Conservation (phyloP, 2,113 vertebrate species). For the Copsychus sechellarum region DNA sequence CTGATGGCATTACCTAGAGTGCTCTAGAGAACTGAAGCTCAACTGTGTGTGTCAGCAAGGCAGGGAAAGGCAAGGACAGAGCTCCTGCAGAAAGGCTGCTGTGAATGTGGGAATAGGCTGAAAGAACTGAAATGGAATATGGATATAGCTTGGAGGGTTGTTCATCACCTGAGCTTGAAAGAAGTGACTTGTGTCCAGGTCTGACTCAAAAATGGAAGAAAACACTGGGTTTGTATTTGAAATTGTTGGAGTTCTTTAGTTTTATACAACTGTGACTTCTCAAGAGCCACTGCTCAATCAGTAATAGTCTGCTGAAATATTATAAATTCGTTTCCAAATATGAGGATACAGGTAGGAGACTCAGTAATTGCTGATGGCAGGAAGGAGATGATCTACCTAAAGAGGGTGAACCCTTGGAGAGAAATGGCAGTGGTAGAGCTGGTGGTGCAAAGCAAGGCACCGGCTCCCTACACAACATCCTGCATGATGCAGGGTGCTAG, state of each 20-base stretch:
- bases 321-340: not conserved
- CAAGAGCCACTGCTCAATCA: not conserved
- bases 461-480: rapidly evolving
- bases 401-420: not conserved
- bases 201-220: not conserved
- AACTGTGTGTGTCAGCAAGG: not conserved
- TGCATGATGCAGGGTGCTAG: not conserved
- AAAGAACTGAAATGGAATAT: not conserved
- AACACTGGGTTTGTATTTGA: not conserved
- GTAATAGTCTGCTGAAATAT: not conserved
- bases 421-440: not conserved
- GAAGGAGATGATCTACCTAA: not conserved
- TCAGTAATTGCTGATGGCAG: not conserved
- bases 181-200: not conserved
- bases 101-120: not conserved
- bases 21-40: not conserved
- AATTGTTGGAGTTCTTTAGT: not conserved
- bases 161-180: not conserved
- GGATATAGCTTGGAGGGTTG: not conserved
- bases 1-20: not conserved
- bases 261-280: not conserved
- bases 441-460: not conserved
- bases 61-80: not conserved
- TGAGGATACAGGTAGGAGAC: not conserved
- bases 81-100: not conserved